Base-by-base conservation (phyloP, 2,888 invertebrate species). In the Leptothorax acervorum region DNA sequence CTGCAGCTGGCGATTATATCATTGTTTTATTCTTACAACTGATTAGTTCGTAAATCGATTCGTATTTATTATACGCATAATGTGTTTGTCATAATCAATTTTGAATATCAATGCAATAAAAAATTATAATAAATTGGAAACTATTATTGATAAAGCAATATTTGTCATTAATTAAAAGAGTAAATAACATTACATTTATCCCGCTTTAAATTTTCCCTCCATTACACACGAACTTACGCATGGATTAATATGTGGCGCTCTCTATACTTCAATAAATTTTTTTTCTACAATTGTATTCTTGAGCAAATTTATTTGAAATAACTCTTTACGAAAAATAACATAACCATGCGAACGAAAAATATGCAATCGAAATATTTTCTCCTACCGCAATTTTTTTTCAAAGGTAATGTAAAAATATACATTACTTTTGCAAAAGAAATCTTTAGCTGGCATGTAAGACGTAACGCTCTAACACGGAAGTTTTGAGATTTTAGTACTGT, bases 401-500 rank as follows among this genome's bases (percentile, higher is more conserved):
- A 65, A 42, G 11, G 18, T 18, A 28, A 51, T 5, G 12, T 23
- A 48, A 71, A 71, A 78, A 55, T 79, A 4, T 62, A 62, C 12
- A 15, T 57, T 45, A 23, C n/a, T 60, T 73, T 73, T 48, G 28
- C 9, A 23, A 62, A 39, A 60, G 48, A 73, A 81, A 81, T 60
- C 48, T 81, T 48, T 39, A 66, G n/a, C 28, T n/a, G 63, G 28
- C 45, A 45, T 60, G 57, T 39, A 57, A 78, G 11, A 71, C 48
- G 39, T 79, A 60, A 71, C 39, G 57, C 3, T 60, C 45, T 48
- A 60, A 60, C 65, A 60, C 65, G 39, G 39, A 74, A 82, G 74
- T 84, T 82, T 71, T 75, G 84, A 76, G 71, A 84, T 70, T 51
- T 60, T 31, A 71, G 39, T 55, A 23, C 68, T 28, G 66, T 84